Conservation (phyloP, 2,888 invertebrate species). For the Aleiodes alternator region DNA sequence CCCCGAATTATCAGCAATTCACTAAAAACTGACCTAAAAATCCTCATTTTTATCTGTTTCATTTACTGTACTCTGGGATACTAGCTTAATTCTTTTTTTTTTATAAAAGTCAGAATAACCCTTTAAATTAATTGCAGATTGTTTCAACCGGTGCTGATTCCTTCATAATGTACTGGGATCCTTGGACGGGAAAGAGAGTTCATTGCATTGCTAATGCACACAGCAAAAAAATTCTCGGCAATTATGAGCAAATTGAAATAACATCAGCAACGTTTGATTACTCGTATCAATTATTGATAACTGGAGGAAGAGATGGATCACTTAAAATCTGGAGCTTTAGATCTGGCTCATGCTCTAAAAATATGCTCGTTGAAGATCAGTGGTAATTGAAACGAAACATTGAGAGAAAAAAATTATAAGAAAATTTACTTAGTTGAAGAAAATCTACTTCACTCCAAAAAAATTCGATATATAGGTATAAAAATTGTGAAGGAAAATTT, state of each 20-base stretch:
- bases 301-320: constrained; percentile 87
- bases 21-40: no score
- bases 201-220: constrained; percentile 84
- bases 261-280: constrained; percentile 88
- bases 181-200: constrained; percentile 83
- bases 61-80: no score
- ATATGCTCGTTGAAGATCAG: constrained; percentile 80
- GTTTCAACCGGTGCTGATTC: constrained; percentile 88
- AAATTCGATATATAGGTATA: no score
- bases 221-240: constrained; percentile 81
- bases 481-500: no score
- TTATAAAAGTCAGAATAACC: constrained; percentile 6
- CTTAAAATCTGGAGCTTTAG: constrained; percentile 92
- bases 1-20: no score
- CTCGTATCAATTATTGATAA: constrained; percentile 83
- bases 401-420: not conserved
- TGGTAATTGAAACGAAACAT: constrained; percentile 71
- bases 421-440: no score
- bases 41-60: no score
- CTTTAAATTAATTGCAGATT: constrained; percentile 71
- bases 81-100: not conserved
- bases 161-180: constrained; percentile 89
- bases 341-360: constrained; percentile 84
- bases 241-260: constrained; percentile 82
- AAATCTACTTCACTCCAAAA: no score